Evolutionary conservation across 2,797 vertebrate species (phyloP).

Genomic region (Pangasius krempfi): DNA sequence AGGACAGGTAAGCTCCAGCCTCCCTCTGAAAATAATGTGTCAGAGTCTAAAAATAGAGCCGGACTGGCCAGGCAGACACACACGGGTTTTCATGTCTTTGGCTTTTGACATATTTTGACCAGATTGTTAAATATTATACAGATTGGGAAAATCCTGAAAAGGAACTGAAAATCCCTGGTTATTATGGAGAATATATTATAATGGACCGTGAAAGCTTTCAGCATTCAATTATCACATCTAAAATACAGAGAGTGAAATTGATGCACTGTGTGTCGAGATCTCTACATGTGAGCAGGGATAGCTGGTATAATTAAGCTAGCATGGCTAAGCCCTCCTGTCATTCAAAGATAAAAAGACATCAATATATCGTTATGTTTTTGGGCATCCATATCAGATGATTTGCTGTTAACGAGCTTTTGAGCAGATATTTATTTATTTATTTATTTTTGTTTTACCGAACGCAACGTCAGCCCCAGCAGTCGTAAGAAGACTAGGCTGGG

Average conservation of each 20-base stretch:
- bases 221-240: too few relatives aligned
- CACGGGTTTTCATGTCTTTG: slow-evolving; percentile 5
- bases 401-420: background rate
- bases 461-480: background rate
- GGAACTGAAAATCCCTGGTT: background rate
- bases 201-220: background rate
- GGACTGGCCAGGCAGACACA: slow-evolving; percentile 30
- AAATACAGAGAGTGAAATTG: background rate
- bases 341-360: too few relatives aligned
- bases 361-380: background rate
- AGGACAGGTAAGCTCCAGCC: slow-evolving; percentile 40
- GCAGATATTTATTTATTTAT: background rate
- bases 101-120: slow-evolving; percentile 6
- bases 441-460: too few relatives aligned
- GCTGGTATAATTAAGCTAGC: background rate
- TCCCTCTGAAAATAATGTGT: slow-evolving; percentile 23
- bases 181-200: background rate
- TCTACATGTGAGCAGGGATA: background rate
- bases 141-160: background rate
- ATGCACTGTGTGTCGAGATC: background rate
- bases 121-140: background rate
- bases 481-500: background rate
- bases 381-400: too few relatives aligned
- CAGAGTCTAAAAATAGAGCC: slow-evolving; percentile 37
- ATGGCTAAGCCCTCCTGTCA: background rate